Conservation (phyloP, 2,797 vertebrate species). For the Argentina silus region DNA sequence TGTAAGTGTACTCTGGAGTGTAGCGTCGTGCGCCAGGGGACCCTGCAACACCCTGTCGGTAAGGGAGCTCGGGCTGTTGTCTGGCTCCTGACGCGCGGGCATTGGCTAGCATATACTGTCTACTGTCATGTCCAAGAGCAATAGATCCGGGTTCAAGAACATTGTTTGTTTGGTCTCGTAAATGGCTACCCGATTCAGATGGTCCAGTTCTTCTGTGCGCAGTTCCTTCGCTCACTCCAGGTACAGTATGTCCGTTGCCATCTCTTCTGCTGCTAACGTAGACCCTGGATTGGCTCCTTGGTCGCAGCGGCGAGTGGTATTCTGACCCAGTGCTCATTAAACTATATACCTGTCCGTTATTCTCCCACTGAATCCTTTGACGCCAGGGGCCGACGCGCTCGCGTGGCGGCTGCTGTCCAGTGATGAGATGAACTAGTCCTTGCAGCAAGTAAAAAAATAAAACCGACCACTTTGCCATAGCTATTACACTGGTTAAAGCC, state of each 20-base stretch:
- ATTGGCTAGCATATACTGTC: slow-evolving; percentile 35
- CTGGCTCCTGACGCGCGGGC: slow-evolving; percentile 47
- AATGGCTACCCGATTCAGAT: slow-evolving; percentile 32
- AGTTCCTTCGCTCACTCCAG: slow-evolving; percentile 43
- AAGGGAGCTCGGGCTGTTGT: slow-evolving; percentile 28
- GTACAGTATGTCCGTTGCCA: slow-evolving; percentile 31
- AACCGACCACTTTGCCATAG: slow-evolving; percentile 69
- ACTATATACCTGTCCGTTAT: slow-evolving; percentile 80
- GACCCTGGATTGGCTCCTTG: slow-evolving; percentile 63
- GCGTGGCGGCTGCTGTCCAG: slow-evolving; percentile 59
- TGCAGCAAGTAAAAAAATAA: slow-evolving; percentile 64
- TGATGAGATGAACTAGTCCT: slow-evolving; percentile 55
- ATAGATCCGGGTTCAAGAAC: slow-evolving; percentile 4
- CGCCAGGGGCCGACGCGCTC: slow-evolving; percentile 69
- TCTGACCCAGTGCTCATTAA: slow-evolving; percentile 78
- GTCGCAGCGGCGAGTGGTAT: slow-evolving; percentile 63
- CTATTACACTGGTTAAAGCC: slow-evolving; percentile 16
- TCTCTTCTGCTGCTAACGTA: slow-evolving; percentile 65
- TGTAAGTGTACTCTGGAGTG: slow-evolving; percentile 17
- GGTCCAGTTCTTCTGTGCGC: slow-evolving; percentile 36
- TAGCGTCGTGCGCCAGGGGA: slow-evolving; percentile 40
- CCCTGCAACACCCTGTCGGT: slow-evolving; percentile 25
- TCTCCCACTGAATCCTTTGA: slow-evolving; percentile 81
- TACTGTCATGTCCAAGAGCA: slow-evolving; percentile 18
- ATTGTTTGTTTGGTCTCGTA: slow-evolving; percentile 35